These are phyloP conservation scores for Pecten maximus DNA, from an alignment of 2,888 invertebrate genomes.

Conservation along the genomic window DNA sequence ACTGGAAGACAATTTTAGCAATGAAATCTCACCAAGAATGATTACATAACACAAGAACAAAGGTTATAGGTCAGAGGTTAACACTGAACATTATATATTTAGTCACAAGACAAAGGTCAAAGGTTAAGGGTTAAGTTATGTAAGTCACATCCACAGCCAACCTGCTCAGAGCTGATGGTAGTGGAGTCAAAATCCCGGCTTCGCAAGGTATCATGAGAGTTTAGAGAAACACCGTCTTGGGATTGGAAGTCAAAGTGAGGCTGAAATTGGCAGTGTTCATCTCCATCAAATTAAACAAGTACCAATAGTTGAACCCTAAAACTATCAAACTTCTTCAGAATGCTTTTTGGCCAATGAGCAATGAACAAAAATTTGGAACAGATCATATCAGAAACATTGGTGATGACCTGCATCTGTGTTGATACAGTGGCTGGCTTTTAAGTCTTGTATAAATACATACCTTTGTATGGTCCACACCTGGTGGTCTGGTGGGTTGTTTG, in stretches of 20 bases:
- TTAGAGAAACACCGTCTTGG: conserved; percentile 42
- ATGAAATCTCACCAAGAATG: background rate
- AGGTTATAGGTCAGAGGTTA: conserved; percentile 22
- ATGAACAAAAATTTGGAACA: background rate
- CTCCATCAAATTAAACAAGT: background rate
- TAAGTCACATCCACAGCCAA: conserved; percentile 38
- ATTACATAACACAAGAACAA: background rate
- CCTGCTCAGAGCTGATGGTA: conserved; percentile 41
- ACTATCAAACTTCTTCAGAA: background rate
- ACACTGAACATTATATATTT: background rate
- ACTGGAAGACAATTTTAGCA: too few species aligned
- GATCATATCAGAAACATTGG: background rate
- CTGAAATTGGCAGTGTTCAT: conserved; percentile 36
- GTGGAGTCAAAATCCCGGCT: conserved; percentile 43
- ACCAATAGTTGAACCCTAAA: background rate
- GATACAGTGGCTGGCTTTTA: background rate
- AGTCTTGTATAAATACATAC: background rate
- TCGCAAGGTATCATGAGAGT: conserved; percentile 43
- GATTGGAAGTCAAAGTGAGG: conserved; percentile 37
- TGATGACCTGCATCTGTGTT: background rate
- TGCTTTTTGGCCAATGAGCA: background rate
- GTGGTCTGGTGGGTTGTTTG: background rate
- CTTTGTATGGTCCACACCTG: background rate
- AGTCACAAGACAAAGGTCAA: background rate
- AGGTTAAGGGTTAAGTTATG: conserved; percentile 4